Conservation (phyloP, 2,113 vertebrate species). For the Halichoerus grypus region DNA sequence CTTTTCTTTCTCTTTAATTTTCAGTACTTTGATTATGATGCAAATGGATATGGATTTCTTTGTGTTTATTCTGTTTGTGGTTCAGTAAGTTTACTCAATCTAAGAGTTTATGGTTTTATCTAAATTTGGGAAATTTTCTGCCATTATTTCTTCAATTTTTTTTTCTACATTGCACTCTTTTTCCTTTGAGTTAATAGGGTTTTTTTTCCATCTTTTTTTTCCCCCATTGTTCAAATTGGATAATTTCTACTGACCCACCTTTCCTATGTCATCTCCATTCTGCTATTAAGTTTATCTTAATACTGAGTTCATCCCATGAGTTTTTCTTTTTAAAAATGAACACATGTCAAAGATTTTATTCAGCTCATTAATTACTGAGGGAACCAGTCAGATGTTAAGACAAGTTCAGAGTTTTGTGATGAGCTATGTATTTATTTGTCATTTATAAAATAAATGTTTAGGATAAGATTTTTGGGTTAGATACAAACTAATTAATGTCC, state of each 20-base stretch:
- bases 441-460: not conserved
- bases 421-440: not conserved
- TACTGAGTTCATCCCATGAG: not conserved
- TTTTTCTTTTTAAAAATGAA: not conserved
- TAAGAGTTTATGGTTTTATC: not conserved
- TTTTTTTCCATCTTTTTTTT: not conserved
- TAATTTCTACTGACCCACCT: not conserved
- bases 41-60: not conserved
- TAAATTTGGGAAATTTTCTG: not conserved
- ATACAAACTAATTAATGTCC: not conserved
- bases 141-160: not conserved
- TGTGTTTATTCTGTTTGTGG: not conserved
- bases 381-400: not conserved
- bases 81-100: not conserved
- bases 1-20: not conserved
- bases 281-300: not conserved
- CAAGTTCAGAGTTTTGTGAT: not conserved
- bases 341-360: not conserved
- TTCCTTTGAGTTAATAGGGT: not conserved
- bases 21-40: not conserved
- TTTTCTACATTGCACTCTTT: not conserved
- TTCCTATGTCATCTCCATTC: not conserved
- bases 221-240: not conserved
- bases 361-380: not conserved
- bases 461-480: not conserved